Conservation (phyloP, 2,888 invertebrate genomes). For the Callyntrura guangdongensis region DNA sequence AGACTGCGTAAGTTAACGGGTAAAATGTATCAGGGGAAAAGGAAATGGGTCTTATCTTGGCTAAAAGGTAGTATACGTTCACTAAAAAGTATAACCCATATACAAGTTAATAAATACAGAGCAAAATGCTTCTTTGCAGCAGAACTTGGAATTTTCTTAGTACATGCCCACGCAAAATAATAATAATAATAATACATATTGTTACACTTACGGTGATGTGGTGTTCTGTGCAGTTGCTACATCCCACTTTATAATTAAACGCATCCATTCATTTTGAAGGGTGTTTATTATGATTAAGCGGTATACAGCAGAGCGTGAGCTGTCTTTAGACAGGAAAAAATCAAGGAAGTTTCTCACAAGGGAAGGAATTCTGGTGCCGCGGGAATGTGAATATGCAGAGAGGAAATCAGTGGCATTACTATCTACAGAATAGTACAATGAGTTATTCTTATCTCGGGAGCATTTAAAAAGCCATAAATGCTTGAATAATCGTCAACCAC, state of each 20-base stretch:
- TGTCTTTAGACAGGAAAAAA: not conserved
- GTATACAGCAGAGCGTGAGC: not conserved
- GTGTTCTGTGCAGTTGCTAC: not conserved
- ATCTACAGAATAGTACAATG: no score
- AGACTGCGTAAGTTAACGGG: not conserved
- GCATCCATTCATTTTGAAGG: constrained; percentile 15
- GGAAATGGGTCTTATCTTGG: no score
- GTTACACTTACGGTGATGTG: not conserved
- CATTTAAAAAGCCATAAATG: no score
- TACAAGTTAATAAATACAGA: no score
- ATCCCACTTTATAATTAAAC: constrained; percentile 22
- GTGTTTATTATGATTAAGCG: not conserved
- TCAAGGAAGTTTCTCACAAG: not conserved
- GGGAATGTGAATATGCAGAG: no score
- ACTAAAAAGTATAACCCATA: no score
- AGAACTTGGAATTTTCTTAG: not conserved
- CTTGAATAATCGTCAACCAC: no score
- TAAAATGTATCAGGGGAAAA: constrained; percentile 15
- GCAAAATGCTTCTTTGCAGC: not conserved
- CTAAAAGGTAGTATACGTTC: no score
- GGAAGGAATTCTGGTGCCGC: no score
- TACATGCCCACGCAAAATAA: not conserved
- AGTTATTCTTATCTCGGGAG: no score
- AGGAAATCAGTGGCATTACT: no score
- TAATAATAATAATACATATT: not conserved